Conservation (phyloP, 2,797 vertebrate genomes). For the Catamblyrhynchus diadema region DNA sequence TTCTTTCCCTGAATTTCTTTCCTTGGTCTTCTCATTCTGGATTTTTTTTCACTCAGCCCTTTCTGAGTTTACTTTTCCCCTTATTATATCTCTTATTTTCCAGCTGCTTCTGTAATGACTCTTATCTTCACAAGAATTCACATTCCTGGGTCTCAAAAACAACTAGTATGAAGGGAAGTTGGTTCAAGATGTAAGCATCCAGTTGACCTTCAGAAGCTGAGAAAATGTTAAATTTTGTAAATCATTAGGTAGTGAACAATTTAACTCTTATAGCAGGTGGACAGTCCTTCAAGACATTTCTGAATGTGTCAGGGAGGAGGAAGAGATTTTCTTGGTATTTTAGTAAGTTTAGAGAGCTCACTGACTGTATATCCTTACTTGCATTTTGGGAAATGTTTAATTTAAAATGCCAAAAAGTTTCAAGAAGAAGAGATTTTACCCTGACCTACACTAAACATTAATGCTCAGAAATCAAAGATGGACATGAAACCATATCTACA, state of each 20-base stretch:
- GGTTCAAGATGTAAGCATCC: neutral
- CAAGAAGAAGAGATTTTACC: neutral
- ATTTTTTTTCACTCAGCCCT: neutral
- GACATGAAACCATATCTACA: neutral
- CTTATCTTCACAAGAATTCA: neutral
- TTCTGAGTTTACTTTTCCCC: neutral
- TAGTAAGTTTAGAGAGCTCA: neutral
- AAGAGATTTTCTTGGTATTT: neutral
- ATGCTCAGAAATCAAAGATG: neutral
- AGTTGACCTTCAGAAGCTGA: neutral
- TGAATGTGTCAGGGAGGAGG: neutral
- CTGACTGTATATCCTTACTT: neutral
- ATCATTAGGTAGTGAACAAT: neutral
- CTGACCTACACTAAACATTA: neutral
- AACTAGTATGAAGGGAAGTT: neutral
- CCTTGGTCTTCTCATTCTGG: neutral
- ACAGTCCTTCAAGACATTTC: neutral
- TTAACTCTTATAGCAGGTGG: neutral
- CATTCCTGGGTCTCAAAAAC: neutral
- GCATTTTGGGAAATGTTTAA: neutral
- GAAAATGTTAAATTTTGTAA: neutral
- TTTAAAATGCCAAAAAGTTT: neutral
- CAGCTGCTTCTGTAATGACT: neutral
- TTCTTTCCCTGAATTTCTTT: neutral
- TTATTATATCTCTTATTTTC: neutral